Percentiles rank a stretch among this genome's conserved stretches.
phyloP scores from a whole-genome alignment of 2,888 invertebrate genomes.

The Leucophenga montana region DNA sequence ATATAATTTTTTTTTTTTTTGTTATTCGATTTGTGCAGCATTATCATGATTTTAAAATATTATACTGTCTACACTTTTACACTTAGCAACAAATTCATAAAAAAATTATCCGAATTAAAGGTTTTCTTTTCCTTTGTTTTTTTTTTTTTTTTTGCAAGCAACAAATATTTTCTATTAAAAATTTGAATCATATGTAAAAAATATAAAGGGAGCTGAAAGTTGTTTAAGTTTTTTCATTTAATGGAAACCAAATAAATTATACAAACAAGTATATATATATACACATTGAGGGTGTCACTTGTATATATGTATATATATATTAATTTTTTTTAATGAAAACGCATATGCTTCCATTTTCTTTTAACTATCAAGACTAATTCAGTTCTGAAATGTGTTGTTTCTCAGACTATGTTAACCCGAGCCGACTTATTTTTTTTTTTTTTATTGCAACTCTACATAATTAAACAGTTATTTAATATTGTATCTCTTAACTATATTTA shows the following conservation, averaged over 20 bases:
- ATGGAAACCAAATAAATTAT: slow-evolving; percentile 1
- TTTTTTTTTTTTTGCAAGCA: slow-evolving; percentile 15
- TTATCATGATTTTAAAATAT: slow-evolving; percentile 34
- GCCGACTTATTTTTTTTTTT: too few relatives aligned
- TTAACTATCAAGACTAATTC: slow-evolving; percentile 4
- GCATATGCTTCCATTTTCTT: background rate
- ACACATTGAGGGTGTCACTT: slow-evolving; percentile 25
- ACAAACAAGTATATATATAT: slow-evolving; percentile 10
- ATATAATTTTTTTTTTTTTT: too few relatives aligned
- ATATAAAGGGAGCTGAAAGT: slow-evolving; percentile 28
- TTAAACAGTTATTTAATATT: too few relatives aligned
- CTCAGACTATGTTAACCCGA: too few relatives aligned
- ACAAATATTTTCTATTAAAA: slow-evolving; percentile 31
- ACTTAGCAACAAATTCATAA: slow-evolving; percentile 33
- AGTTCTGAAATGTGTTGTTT: background rate
- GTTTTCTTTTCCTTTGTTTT: background rate
- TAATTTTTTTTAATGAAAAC: too few relatives aligned
- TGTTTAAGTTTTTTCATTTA: slow-evolving; percentile 8
- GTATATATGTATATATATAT: too few relatives aligned
- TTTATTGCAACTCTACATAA: too few relatives aligned
- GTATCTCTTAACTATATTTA: too few relatives aligned
- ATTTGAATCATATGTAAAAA: slow-evolving; percentile 20
- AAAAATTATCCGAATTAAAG: slow-evolving; percentile 41
- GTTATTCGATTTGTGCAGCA: too few relatives aligned
- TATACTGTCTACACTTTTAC: slow-evolving; percentile 26